phyloP scores from a whole-genome alignment of 2,113 vertebrate genomes.

The Columba livia region DNA sequence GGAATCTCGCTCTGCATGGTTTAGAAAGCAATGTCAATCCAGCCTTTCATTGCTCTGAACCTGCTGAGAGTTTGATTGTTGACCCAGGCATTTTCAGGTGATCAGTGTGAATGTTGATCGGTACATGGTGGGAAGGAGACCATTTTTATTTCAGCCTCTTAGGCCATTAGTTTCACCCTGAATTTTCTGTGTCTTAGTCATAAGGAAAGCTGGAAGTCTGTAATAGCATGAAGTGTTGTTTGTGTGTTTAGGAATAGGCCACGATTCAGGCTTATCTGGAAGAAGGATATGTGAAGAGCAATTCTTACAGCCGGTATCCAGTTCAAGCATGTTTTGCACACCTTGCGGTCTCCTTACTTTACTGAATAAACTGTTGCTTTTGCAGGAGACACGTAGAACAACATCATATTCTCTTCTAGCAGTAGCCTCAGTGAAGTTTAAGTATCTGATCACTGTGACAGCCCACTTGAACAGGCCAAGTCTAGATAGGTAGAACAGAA shows the following conservation, averaged over 20 bases:
- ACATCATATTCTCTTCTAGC: accelerated
- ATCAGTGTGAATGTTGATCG: neutral
- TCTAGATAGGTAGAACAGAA: neutral
- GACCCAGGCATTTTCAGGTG: neutral
- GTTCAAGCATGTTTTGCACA: neutral
- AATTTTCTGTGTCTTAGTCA: neutral
- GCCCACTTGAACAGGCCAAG: neutral
- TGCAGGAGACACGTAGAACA: neutral
- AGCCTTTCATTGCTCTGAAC: neutral
- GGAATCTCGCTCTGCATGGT: neutral
- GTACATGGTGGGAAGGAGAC: neutral
- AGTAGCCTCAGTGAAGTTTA: neutral
- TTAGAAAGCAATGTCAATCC: conserved; percentile 7
- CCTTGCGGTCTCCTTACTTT: neutral
- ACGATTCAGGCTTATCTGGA: neutral
- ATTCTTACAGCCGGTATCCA: neutral
- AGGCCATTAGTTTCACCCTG: neutral
- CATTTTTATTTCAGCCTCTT: neutral
- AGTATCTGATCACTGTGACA: neutral
- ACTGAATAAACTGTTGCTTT: neutral
- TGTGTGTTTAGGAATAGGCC: neutral
- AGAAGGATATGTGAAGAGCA: neutral
- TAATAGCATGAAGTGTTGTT: neutral
- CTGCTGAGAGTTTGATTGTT: neutral
- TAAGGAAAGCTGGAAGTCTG: neutral